These are phyloP conservation scores for Pomacea canaliculata DNA, from an alignment of 2,888 invertebrate genomes.

Conservation along the genomic window DNA sequence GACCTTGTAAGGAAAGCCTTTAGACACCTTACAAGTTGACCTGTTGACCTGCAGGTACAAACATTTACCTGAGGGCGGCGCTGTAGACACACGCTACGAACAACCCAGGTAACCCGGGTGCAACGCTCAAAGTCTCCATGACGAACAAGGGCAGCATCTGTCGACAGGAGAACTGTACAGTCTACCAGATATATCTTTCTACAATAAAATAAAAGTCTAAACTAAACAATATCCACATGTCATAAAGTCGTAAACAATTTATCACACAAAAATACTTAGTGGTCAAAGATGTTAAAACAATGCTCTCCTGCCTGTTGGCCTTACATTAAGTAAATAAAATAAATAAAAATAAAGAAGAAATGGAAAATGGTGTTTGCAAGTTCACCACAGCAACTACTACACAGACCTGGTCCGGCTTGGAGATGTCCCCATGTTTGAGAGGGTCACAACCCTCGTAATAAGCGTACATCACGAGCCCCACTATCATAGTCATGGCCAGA, in stretches of 20 bases:
- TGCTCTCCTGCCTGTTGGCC: too few species aligned
- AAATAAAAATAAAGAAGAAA: background rate
- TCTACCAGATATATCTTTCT: too few species aligned
- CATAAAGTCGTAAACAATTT: too few species aligned
- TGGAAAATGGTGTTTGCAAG: background rate
- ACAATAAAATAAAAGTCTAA: too few species aligned
- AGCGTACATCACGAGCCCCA: conserved; percentile 48
- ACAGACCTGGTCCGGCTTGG: conserved; percentile 45
- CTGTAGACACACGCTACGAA: conserved; percentile 37
- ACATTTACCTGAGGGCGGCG: conserved; percentile 31
- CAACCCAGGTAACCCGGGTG: conserved; percentile 35
- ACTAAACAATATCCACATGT: too few species aligned
- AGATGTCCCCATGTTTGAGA: conserved; percentile 32
- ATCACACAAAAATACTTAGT: background rate
- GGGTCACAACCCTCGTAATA: conserved; percentile 49
- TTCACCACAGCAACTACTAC: too few species aligned
- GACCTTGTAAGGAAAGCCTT: too few species aligned
- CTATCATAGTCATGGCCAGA: conserved; percentile 37
- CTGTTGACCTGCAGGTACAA: background rate
- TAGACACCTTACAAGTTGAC: background rate
- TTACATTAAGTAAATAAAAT: too few species aligned
- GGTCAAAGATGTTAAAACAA: too few species aligned
- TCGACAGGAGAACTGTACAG: too few species aligned
- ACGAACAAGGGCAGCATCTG: conserved; percentile 30
- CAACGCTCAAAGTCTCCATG: conserved; percentile 31